Evolutionary conservation across 1,140 invertebrate genomes (phyloP).

Genomic region (Physella acuta): DNA sequence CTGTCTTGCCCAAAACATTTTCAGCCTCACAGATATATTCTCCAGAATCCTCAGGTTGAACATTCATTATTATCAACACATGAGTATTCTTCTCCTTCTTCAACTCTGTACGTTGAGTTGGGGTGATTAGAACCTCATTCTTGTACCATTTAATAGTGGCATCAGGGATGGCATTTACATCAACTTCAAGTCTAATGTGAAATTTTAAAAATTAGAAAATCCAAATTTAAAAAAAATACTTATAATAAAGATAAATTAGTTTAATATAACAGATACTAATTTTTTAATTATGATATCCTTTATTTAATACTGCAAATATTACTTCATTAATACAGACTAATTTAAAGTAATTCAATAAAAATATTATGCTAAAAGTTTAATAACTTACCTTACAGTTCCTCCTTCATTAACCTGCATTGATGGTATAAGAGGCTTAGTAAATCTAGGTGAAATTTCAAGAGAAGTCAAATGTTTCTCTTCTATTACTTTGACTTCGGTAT

Average conservation of each 20-base stretch:
- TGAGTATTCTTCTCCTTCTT: constrained; percentile 41
- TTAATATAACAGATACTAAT: neutral
- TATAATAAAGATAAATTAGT: too few relatives aligned
- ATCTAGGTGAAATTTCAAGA: constrained; percentile 51
- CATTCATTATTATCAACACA: constrained; percentile 50
- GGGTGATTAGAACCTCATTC: constrained; percentile 45
- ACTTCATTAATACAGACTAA: constrained; percentile 14
- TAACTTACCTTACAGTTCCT: constrained; percentile 49
- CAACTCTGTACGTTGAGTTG: constrained; percentile 45
- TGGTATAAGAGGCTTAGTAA: constrained; percentile 45
- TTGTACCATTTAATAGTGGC: constrained; percentile 54
- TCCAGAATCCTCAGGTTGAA: constrained; percentile 52
- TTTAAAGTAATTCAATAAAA: too few relatives aligned
- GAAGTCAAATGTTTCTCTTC: constrained; percentile 43
- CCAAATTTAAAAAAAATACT: too few relatives aligned
- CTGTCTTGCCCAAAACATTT: constrained; percentile 52
- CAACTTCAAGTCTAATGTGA: constrained; percentile 53
- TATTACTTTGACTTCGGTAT: constrained; percentile 35
- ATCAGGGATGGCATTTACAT: constrained; percentile 48
- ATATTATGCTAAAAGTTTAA: neutral
- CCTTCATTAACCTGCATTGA: constrained; percentile 47
- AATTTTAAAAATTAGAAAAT: too few relatives aligned
- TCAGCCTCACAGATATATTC: constrained; percentile 55
- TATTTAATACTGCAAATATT: neutral
- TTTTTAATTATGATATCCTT: neutral